Percentiles rank a stretch among this genome's conserved stretches.
These are phyloP conservation scores for Himalopsyche tibetana DNA, from an alignment of 2,888 invertebrate genomes.

Conservation along the genomic window DNA sequence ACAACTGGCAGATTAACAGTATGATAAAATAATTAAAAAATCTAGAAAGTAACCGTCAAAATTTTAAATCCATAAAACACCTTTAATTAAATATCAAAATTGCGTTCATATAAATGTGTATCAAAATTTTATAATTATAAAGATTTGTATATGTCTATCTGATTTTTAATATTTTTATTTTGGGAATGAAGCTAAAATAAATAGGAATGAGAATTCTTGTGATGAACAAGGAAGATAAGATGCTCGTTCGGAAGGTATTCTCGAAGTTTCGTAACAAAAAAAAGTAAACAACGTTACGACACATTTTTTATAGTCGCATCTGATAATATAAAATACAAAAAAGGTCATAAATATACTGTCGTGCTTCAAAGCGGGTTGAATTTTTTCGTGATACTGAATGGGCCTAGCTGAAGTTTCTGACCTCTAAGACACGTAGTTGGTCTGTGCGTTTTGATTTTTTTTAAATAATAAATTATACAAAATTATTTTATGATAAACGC, in stretches of 20 bases:
- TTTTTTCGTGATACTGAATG: background rate
- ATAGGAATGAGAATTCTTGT: background rate
- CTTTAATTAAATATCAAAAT: too few species aligned
- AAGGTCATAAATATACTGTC: conserved; percentile 46
- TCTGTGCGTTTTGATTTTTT: background rate
- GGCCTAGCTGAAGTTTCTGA: conserved; percentile 1
- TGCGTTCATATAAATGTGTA: too few species aligned
- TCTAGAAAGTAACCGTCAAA: too few species aligned
- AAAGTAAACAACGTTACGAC: conserved; percentile 44
- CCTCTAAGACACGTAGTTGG: background rate
- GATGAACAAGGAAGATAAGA: conserved; percentile 39
- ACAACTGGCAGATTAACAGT: too few species aligned
- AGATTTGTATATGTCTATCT: too few species aligned
- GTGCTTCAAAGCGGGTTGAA: background rate
- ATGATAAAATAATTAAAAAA: too few species aligned
- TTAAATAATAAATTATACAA: conserved; percentile 11
- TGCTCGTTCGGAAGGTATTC: background rate
- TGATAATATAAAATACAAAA: conserved; percentile 43
- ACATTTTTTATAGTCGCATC: conserved; percentile 41
- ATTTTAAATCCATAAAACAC: too few species aligned
- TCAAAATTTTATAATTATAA: too few species aligned
- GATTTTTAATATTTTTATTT: background rate
- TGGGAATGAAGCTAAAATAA: background rate
- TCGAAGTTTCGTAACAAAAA: conserved; percentile 21
- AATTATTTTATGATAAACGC: background rate